These are phyloP conservation scores for Campopleginae sp. DNA, from an alignment of 2,888 invertebrate species.

Conservation along the genomic window DNA sequence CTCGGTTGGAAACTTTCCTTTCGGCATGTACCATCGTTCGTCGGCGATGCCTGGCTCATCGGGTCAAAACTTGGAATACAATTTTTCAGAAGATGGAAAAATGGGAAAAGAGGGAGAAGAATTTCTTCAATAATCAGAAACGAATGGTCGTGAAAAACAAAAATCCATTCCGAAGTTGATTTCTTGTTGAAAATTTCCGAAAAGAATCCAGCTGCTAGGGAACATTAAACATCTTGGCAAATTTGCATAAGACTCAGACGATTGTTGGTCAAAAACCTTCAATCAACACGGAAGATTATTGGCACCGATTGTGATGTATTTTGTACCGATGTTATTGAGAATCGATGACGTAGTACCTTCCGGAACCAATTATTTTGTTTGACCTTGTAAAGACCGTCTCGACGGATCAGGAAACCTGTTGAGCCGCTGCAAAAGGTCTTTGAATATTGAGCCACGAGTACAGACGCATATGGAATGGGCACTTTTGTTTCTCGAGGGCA, in stretches of 20 bases:
- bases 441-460: not conserved
- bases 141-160: not conserved
- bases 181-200: not conserved
- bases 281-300: conserved; percentile 34
- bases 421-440: not conserved
- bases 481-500: not conserved
- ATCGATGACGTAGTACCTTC: conserved; percentile 22
- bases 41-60: not conserved
- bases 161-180: not conserved
- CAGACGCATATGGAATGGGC: not conserved
- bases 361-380: conserved; percentile 42
- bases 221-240: not conserved
- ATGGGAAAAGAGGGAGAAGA: not conserved
- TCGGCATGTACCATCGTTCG: not conserved
- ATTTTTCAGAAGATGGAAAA: not conserved
- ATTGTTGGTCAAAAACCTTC: conserved; percentile 8
- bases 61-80: not conserved
- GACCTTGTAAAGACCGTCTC: conserved; percentile 32
- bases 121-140: not conserved
- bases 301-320: conserved; percentile 36
- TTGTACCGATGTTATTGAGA: conserved; percentile 25
- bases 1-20: conserved; percentile 38
- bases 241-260: not conserved
- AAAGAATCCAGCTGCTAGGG: not conserved
- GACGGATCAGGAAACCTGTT: conserved; percentile 35